A percentile compares a stretch with the other conserved stretches of the same genome.
phyloP scores from a whole-genome alignment of 2,113 vertebrate species.

The Gopherus evgoodei region DNA sequence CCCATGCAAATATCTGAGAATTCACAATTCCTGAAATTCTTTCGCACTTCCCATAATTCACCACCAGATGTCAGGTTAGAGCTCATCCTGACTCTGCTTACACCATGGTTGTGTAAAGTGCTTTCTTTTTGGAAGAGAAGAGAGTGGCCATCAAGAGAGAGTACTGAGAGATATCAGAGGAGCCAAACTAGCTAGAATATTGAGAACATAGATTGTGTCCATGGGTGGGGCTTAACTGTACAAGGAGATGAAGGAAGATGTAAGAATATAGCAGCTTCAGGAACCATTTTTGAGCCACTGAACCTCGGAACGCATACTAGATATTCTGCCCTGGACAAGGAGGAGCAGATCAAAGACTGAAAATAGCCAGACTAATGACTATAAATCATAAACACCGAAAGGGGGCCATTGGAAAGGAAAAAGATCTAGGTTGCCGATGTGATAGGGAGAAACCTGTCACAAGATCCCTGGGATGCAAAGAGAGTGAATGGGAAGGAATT shows the following conservation, averaged over 20 bases:
- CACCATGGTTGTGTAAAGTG: accelerated
- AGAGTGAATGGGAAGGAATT: neutral
- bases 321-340: neutral
- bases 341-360: neutral
- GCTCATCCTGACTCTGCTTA: too few relatives aligned
- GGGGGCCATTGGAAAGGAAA: neutral
- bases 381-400: neutral
- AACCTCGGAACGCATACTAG: neutral
- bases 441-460: neutral
- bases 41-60: too few relatives aligned
- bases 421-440: neutral
- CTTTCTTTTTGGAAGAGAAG: neutral
- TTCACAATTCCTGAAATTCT: too few relatives aligned
- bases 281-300: neutral
- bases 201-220: accelerated
- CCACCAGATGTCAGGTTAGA: too few relatives aligned
- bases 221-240: neutral
- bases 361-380: neutral
- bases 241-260: neutral
- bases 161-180: neutral
- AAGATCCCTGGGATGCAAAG: neutral
- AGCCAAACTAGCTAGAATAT: neutral
- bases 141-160: neutral
- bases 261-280: neutral
- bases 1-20: too few relatives aligned